Conservation (phyloP, 2,888 invertebrate species). For the Rotaria macrura region DNA sequence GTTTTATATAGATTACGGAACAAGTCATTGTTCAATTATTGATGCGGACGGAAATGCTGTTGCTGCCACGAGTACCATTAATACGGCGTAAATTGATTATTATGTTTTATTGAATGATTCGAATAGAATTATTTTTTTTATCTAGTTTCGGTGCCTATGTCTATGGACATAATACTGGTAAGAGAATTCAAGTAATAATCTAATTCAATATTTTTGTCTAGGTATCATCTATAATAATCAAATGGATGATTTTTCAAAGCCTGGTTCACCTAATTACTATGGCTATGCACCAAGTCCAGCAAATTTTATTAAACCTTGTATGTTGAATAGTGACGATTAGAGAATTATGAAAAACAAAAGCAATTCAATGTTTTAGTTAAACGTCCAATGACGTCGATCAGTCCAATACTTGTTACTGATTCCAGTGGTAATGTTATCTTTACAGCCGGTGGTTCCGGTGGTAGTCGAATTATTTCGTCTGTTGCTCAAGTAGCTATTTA, state of each 20-base stretch:
- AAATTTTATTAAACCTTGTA: conserved; percentile 66
- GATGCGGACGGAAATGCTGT: conserved; percentile 46
- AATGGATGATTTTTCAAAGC: conserved; percentile 70
- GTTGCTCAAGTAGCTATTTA: conserved; percentile 50
- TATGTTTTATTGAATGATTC: no score
- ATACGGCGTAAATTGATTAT: conserved; percentile 40
- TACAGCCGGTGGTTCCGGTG: conserved; percentile 75
- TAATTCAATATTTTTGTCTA: conserved; percentile 46
- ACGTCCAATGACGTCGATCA: conserved; percentile 79
- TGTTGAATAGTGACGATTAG: background rate
- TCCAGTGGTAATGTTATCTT: conserved; percentile 55
- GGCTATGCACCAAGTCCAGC: conserved; percentile 61
- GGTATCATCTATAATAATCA: conserved; percentile 82
- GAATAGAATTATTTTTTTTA: background rate
- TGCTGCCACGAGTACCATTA: conserved; percentile 45
- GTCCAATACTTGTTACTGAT: conserved; percentile 64
- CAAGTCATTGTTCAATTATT: conserved; percentile 43
- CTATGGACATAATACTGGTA: conserved; percentile 53
- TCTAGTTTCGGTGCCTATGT: conserved; percentile 67
- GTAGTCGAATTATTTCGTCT: conserved; percentile 75
- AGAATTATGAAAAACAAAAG: background rate
- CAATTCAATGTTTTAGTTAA: conserved; percentile 52
- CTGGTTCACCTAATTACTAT: conserved; percentile 39
- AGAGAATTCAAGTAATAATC: background rate
- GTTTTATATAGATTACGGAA: conserved; percentile 39